Conservation (phyloP, 2,888 invertebrate species). For the Anthophora plumipes region DNA sequence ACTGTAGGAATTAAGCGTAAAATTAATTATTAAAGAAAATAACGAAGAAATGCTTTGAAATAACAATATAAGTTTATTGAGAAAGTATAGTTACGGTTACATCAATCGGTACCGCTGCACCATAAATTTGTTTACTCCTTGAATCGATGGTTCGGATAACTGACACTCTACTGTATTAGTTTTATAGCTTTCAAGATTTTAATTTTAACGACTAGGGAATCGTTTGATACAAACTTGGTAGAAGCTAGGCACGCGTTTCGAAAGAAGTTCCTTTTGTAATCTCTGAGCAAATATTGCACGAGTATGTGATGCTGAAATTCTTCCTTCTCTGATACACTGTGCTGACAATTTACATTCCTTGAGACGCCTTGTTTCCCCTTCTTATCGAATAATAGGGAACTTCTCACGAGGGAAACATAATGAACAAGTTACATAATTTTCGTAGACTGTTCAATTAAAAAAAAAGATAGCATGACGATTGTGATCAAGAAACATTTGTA, state of each 20-base stretch:
- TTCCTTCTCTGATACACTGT: slow-evolving; percentile 21
- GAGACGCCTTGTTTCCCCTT: background rate
- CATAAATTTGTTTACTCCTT: no score
- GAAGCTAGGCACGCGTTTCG: slow-evolving; percentile 25
- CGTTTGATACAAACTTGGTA: background rate
- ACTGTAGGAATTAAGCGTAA: no score
- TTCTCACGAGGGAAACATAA: background rate
- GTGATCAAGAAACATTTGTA: background rate
- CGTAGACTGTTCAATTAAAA: background rate
- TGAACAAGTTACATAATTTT: background rate
- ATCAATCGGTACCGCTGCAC: no score
- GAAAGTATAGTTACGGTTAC: no score
- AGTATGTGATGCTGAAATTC: slow-evolving; percentile 24
- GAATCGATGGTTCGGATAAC: no score
- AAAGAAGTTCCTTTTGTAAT: slow-evolving; percentile 32
- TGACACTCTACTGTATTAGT: no score
- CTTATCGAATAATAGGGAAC: background rate
- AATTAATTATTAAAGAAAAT: no score
- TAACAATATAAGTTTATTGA: no score
- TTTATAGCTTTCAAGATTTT: no score
- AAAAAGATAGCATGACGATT: background rate
- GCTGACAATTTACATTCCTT: background rate
- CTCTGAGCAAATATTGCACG: slow-evolving; percentile 33
- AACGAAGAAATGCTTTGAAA: no score
- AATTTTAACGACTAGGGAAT: background rate